phyloP scores from a whole-genome alignment of 2,113 vertebrate genomes.

The Cisticola juncidis region DNA sequence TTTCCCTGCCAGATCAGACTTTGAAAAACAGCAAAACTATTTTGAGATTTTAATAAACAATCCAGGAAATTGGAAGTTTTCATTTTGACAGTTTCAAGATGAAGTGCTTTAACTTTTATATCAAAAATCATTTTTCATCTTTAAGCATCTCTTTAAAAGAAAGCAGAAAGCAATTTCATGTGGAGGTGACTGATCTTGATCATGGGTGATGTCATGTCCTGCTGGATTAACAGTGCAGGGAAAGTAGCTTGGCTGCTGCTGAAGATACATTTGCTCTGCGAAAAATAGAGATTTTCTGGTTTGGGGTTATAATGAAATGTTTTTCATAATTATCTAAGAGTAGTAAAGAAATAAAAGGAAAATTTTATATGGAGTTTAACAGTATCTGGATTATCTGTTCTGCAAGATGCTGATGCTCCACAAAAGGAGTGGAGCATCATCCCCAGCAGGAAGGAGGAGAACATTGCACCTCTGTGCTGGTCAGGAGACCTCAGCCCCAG shows the following conservation, averaged over 20 bases:
- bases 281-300: background rate
- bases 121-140: slow-evolving; percentile 39
- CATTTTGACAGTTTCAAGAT: slow-evolving; percentile 19
- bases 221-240: background rate
- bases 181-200: background rate
- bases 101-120: slow-evolving; percentile 20
- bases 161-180: background rate
- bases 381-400: background rate
- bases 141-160: background rate
- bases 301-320: background rate
- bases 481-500: background rate
- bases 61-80: slow-evolving; percentile 40
- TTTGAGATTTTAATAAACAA: slow-evolving; percentile 40
- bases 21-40: background rate
- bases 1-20: background rate
- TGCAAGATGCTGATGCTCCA: background rate
- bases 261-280: background rate
- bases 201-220: background rate
- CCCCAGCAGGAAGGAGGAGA: background rate
- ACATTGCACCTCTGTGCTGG: background rate
- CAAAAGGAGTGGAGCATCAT: background rate
- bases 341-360: background rate
- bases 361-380: background rate
- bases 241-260: background rate
- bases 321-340: background rate